These are phyloP conservation scores for Ochropleura plecta DNA, from an alignment of 2,888 invertebrate species.

Conservation along the genomic window DNA sequence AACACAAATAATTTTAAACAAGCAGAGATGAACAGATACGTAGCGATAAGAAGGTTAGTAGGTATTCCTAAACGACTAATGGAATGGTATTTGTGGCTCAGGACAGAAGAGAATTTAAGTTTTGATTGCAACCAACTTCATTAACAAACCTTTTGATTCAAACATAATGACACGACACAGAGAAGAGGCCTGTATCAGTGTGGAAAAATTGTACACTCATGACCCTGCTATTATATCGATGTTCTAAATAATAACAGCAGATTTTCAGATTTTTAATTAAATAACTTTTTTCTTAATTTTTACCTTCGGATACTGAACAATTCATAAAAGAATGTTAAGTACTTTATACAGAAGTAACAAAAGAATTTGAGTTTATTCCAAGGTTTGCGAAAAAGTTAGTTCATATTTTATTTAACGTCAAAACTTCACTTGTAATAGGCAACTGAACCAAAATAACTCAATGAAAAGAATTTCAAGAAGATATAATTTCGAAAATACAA, in stretches of 20 bases:
- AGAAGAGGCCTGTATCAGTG: neutral
- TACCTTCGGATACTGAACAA: neutral
- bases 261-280: neutral
- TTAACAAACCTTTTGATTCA: conserved; percentile 37
- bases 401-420: conserved; percentile 26
- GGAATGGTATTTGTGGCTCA: conserved; percentile 61
- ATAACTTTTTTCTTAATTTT: neutral
- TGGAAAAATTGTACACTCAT: neutral
- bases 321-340: neutral
- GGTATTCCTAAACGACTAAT: conserved; percentile 47
- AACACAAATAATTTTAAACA: conserved; percentile 85
- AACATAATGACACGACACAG: neutral
- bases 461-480: conserved; percentile 59
- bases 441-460: conserved; percentile 65
- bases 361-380: conserved; percentile 21
- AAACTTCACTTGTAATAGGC: conserved; percentile 56
- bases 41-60: conserved; percentile 66
- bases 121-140: conserved; percentile 35
- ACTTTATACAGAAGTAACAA: neutral
- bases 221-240: neutral
- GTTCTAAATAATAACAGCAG: neutral
- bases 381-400: conserved; percentile 55
- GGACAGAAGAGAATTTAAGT: conserved; percentile 39
- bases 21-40: conserved; percentile 77
- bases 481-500: conserved; percentile 66